Evolutionary conservation across 2,113 vertebrate species (phyloP).

Genomic region (Sapajus apella): DNA sequence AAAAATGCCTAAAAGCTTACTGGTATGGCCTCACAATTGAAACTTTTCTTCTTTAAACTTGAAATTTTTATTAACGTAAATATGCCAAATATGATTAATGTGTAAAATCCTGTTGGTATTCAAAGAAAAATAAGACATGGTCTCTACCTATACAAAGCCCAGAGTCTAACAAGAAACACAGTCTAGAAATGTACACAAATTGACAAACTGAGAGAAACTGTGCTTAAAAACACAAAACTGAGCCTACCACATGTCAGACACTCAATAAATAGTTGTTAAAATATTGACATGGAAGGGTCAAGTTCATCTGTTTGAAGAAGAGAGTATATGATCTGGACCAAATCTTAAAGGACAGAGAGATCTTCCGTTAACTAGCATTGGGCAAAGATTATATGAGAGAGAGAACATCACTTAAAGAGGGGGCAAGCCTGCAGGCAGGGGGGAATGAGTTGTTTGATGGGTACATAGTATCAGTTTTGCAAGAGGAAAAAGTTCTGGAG

Average conservation of each 20-base stretch:
- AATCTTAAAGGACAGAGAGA: neutral
- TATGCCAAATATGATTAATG: neutral
- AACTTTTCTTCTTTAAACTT: slow-evolving; percentile 45
- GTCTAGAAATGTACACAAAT: neutral
- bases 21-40: neutral
- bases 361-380: neutral
- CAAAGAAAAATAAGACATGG: neutral
- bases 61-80: slow-evolving; percentile 11
- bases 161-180: neutral
- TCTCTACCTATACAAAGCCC: neutral
- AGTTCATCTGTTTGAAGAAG: neutral
- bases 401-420: neutral
- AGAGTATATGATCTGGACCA: neutral
- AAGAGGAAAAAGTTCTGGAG: neutral
- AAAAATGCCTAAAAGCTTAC: neutral
- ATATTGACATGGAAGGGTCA: neutral
- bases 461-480: neutral
- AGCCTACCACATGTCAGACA: neutral
- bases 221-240: neutral
- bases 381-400: neutral
- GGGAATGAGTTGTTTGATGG: neutral
- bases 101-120: neutral
- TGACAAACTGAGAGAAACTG: neutral
- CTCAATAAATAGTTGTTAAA: neutral
- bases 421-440: neutral